Evolutionary conservation across 2,113 vertebrate genomes (phyloP), one percentile per base, ranked within the genome.

Genomic region (Sorex araneus): DNA sequence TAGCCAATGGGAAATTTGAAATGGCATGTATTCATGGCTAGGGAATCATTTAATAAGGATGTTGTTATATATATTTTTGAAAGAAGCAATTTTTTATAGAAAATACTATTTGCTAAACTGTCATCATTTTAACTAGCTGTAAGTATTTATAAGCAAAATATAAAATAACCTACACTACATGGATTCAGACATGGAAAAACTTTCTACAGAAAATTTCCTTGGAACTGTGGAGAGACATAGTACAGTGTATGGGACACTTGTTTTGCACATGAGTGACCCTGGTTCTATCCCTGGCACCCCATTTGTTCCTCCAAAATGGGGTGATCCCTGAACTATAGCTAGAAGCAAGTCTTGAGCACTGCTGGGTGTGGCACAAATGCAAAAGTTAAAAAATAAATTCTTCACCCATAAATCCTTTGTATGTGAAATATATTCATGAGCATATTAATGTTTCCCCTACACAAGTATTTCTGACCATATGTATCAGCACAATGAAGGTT

Each of bases 61-160:
- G 90, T 80, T 94, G 87, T 74, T 64, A 60, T 47, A 79, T 27
- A 82, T 3, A 9, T 90, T 87, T 21, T 60, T 92, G 76, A 43
- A 82, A 83, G 19, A 94, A 89, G 32, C 50, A 25, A 94, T 87
- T 93, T 85, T 69, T 40, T 23, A 70, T 30, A 74, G 27, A 47
- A 90, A 50, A 36, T 83, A 43, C 92, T 83, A 82, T 34, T 89
- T 64, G 40, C 25, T 45, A 54, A 89, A 94, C 84, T 84, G 23
- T 54, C 25, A 69, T 73, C 30, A 36, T 66, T 92, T 81, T 36
- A 81, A 81, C 4, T 75, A 92, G 47, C 64, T 84, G 40, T 30
- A 60, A 57, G 78, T 78, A 71, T 12, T 12, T 18, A 54, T 54
- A 81, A 84, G 19, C 8, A 74, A 92, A 77, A 9, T 4, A 47